These are phyloP conservation scores for Mesocentrotus franciscanus DNA, from an alignment of 53 echinoderm and acorn worm species.

Conservation along the genomic window DNA sequence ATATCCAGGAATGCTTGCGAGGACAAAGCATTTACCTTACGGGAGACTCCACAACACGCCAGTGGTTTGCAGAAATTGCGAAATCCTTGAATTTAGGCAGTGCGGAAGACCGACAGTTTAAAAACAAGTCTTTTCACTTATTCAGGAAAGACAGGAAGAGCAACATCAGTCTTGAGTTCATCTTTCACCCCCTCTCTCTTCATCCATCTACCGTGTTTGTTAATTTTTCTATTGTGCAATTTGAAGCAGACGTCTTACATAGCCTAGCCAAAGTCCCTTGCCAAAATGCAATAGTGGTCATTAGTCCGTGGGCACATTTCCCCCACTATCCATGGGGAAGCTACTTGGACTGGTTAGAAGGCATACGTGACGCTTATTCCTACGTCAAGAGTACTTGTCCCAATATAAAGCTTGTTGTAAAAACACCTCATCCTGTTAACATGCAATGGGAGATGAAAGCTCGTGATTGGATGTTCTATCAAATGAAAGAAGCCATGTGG, in stretches of 20 bases:
- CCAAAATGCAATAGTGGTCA: slow-evolving; percentile 59
- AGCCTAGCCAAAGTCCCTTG: slow-evolving; percentile 7
- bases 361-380: slow-evolving; percentile 54
- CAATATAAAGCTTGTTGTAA: slow-evolving; percentile 60
- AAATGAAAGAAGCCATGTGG: slow-evolving; percentile 62
- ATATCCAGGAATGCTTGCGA: slow-evolving; percentile 45
- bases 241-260: slow-evolving; percentile 69
- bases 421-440: slow-evolving; percentile 69
- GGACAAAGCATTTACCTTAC: slow-evolving; percentile 56
- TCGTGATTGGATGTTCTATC: slow-evolving; percentile 65
- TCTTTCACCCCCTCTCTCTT: slow-evolving; percentile 70
- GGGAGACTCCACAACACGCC: slow-evolving; percentile 76
- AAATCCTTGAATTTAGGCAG: slow-evolving; percentile 27
- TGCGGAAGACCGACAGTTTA: slow-evolving; percentile 43
- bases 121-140: slow-evolving; percentile 50
- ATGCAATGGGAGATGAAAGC: slow-evolving; percentile 32
- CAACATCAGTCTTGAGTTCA: slow-evolving; percentile 65
- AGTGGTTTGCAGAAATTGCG: slow-evolving; percentile 61
- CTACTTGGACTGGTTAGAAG: slow-evolving; percentile 67
- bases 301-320: slow-evolving; percentile 83
- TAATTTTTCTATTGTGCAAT: slow-evolving; percentile 64
- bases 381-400: slow-evolving; percentile 62
- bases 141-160: background rate
- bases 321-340: slow-evolving; percentile 64
- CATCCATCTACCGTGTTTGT: slow-evolving; percentile 69